Conservation (phyloP, 2,888 invertebrate genomes). For the Drosophila robusta region DNA sequence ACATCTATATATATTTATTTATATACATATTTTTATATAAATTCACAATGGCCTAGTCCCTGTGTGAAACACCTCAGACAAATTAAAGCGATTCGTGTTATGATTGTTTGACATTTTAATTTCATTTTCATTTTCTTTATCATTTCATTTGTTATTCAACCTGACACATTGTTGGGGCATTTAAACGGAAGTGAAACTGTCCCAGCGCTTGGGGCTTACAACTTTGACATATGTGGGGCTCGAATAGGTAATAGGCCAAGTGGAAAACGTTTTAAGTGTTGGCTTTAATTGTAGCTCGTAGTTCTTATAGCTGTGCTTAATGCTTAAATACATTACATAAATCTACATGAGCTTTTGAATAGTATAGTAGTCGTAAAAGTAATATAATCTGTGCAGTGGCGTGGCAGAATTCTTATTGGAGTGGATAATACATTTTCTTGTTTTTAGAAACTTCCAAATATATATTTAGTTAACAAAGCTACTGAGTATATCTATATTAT, state of each 20-base stretch:
- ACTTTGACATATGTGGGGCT: slow-evolving; percentile 20
- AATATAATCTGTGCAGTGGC: too few relatives aligned
- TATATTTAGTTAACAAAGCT: too few relatives aligned
- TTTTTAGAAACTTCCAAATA: too few relatives aligned
- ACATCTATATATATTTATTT: not conserved
- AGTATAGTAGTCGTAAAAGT: too few relatives aligned
- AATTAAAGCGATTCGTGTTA: slow-evolving; percentile 31
- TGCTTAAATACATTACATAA: not conserved
- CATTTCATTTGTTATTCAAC: slow-evolving; percentile 42
- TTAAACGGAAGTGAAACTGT: slow-evolving; percentile 48
- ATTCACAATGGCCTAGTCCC: slow-evolving; percentile 49
- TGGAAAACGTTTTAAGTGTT: slow-evolving; percentile 7
- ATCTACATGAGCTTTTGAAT: not conserved
- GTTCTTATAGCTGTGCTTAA: not conserved
- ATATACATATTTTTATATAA: not conserved
- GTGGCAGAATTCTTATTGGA: too few relatives aligned
- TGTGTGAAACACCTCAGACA: slow-evolving; percentile 7
- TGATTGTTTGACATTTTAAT: slow-evolving; percentile 45
- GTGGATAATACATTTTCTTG: too few relatives aligned
- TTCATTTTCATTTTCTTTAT: slow-evolving; percentile 28
- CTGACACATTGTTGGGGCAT: slow-evolving; percentile 25
- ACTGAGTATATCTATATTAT: too few relatives aligned
- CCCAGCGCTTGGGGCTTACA: slow-evolving; percentile 10
- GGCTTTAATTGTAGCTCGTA: not conserved
- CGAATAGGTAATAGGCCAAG: slow-evolving; percentile 14